Conservation (phyloP, 2,888 invertebrate genomes). For the Diarsia rubi region DNA sequence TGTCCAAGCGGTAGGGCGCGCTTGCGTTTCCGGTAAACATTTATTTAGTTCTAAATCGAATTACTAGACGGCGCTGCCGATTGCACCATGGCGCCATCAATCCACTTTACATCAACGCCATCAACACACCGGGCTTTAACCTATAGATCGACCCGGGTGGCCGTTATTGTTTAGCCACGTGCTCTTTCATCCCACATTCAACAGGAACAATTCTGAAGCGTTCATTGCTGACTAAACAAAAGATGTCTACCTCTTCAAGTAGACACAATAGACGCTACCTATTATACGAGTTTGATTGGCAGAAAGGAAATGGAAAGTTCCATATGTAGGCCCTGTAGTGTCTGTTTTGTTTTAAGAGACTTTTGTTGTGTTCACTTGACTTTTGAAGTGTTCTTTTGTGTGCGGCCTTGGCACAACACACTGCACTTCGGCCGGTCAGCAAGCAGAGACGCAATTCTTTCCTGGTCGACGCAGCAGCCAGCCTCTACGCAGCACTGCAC, state of each 20-base stretch:
- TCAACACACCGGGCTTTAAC: no score
- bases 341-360: conserved; percentile 3
- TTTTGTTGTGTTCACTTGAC: background rate
- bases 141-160: background rate
- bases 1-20: no score
- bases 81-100: no score
- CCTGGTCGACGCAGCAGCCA: background rate
- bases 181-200: background rate
- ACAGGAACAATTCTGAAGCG: conserved; percentile 9
- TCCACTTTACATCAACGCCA: no score
- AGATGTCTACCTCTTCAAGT: conserved; percentile 6
- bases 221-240: conserved; percentile 1
- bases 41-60: no score
- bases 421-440: background rate
- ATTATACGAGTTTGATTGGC: conserved; percentile 55
- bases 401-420: no score
- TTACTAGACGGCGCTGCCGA: no score
- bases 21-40: no score
- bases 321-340: background rate
- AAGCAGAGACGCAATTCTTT: background rate
- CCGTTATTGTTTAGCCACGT: background rate
- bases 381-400: no score
- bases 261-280: conserved; percentile 30
- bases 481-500: no score
- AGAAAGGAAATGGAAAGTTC: conserved; percentile 53